Evolutionary conservation across 2,888 invertebrate genomes (phyloP).

Genomic region (Charanyca ferruginea): DNA sequence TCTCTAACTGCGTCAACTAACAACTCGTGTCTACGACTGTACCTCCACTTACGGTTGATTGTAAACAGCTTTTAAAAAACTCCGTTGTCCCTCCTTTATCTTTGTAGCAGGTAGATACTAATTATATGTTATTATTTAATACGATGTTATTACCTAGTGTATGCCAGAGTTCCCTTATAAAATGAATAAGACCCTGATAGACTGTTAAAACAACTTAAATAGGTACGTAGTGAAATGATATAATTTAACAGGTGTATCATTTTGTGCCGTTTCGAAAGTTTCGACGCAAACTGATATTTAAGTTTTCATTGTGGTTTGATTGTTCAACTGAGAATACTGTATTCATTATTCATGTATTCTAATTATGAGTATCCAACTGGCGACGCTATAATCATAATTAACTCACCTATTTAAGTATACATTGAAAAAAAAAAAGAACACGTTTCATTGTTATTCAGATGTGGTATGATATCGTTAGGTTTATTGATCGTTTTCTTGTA

Average conservation of each 20-base stretch:
- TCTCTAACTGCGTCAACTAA: conserved; percentile 45
- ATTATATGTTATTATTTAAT: conserved; percentile 90
- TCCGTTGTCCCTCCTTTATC: conserved; percentile 86
- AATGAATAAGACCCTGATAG: conserved; percentile 76
- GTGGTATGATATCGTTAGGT: conserved; percentile 72
- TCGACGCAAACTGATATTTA: conserved; percentile 77
- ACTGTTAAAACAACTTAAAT: conserved; percentile 78
- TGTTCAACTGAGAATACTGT: conserved; percentile 75
- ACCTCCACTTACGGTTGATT: conserved; percentile 85
- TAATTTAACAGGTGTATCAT: conserved; percentile 79
- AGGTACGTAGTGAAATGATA: conserved; percentile 73
- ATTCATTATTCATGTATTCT: conserved; percentile 82
- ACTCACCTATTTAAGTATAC: conserved; percentile 77
- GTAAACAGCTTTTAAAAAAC: conserved; percentile 89
- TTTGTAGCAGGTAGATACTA: conserved; percentile 87
- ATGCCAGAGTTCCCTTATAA: conserved; percentile 78
- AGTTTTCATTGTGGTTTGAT: conserved; percentile 77
- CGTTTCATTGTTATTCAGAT: conserved; percentile 78
- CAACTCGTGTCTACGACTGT: conserved; percentile 76
- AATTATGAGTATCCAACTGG: conserved; percentile 80
- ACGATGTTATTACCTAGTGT: conserved; percentile 87
- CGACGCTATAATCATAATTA: conserved; percentile 78
- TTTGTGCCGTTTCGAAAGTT: conserved; percentile 75
- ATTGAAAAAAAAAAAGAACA: conserved; percentile 71
- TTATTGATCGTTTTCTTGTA: conserved; percentile 75